Evolutionary conservation across 2,888 invertebrate species (phyloP).

Genomic region (Alloscopus bannaensis): DNA sequence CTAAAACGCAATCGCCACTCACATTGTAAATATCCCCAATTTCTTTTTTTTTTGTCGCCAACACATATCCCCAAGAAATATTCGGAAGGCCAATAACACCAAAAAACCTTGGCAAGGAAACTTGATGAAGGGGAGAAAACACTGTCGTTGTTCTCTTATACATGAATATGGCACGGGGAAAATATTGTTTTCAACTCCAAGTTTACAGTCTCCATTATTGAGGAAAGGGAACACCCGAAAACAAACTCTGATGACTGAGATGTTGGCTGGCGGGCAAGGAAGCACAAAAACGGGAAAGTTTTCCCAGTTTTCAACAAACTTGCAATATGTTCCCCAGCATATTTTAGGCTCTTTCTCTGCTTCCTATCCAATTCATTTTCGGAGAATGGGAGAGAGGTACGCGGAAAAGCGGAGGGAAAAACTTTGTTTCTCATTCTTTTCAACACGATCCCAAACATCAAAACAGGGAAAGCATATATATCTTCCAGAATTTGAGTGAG

Average conservation of each 20-base stretch:
- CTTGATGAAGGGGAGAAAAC: slow-evolving; percentile 61
- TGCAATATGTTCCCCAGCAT: slow-evolving; percentile 29
- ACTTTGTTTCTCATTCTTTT: slow-evolving; percentile 51
- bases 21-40: too few relatives aligned
- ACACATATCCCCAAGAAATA: neutral
- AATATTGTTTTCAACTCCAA: slow-evolving; percentile 56
- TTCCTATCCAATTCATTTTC: slow-evolving; percentile 52
- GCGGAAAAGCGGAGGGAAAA: slow-evolving; percentile 34
- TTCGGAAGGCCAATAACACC: neutral
- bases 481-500: neutral
- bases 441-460: slow-evolving; percentile 43
- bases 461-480: neutral
- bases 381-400: slow-evolving; percentile 25
- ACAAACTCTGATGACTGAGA: slow-evolving; percentile 49
- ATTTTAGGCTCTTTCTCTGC: slow-evolving; percentile 36
- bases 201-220: too few relatives aligned
- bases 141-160: slow-evolving; percentile 9
- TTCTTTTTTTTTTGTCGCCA: neutral
- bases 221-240: too few relatives aligned
- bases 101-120: slow-evolving; percentile 58
- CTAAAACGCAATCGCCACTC: too few relatives aligned
- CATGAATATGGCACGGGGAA: neutral
- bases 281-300: slow-evolving; percentile 25
- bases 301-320: neutral
- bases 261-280: slow-evolving; percentile 56